Percentiles rank a stretch among this genome's conserved stretches.
Conservation (phyloP, 1,140 invertebrate genomes). For the Sitophilus oryzae region DNA sequence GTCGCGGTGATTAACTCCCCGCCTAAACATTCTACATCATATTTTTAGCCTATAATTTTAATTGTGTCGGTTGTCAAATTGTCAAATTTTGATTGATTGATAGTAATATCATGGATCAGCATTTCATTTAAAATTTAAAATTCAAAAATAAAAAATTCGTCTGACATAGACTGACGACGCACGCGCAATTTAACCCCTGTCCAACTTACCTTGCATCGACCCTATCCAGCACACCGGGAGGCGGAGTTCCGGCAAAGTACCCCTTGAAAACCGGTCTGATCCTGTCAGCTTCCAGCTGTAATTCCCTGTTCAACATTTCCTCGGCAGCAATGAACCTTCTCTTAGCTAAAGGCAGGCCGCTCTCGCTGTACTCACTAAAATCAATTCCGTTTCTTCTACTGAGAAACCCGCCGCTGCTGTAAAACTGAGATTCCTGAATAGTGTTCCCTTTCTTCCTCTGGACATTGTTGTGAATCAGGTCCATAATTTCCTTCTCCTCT, state of each 20-base stretch:
- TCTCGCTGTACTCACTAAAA: slow-evolving; percentile 33
- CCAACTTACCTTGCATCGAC: slow-evolving; percentile 36
- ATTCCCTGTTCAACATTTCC: slow-evolving; percentile 23
- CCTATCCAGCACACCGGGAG: slow-evolving; percentile 35
- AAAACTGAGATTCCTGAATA: slow-evolving; percentile 28
- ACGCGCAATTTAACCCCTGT: too few species aligned
- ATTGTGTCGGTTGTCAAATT: too few species aligned
- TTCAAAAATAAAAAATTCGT: too few species aligned
- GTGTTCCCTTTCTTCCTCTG: slow-evolving; percentile 26
- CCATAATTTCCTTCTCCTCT: slow-evolving; percentile 43
- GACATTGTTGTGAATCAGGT: slow-evolving; percentile 37
- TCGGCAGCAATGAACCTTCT: slow-evolving; percentile 28
- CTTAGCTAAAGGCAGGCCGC: slow-evolving; percentile 34
- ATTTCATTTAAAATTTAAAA: too few species aligned
- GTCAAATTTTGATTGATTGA: too few species aligned
- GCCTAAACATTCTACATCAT: too few species aligned
- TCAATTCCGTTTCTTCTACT: slow-evolving; percentile 23
- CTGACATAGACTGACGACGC: too few species aligned
- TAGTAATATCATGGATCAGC: too few species aligned
- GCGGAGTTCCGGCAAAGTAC: slow-evolving; percentile 41
- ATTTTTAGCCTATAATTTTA: too few species aligned
- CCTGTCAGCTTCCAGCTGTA: slow-evolving; percentile 17
- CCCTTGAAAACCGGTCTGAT: slow-evolving; percentile 35
- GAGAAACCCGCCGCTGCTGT: neutral
- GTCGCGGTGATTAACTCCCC: too few species aligned